Evolutionary conservation across 2,797 vertebrate species (phyloP).

Genomic region (Paramormyrops hopkinsi): DNA sequence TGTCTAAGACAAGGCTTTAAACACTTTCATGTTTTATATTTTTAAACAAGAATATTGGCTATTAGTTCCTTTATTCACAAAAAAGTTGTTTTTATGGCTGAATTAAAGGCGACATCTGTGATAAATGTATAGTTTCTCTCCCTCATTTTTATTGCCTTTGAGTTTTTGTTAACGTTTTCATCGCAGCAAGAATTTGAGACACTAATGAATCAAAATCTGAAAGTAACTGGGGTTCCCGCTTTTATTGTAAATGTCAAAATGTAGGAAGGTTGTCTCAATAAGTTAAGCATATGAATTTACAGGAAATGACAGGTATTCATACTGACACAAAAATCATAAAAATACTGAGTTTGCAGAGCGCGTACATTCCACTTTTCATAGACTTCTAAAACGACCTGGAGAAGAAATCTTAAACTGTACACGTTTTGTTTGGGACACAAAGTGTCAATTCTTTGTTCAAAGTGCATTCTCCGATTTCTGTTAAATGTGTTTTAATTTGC

Average conservation of each 20-base stretch:
- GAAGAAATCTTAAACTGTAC: background rate
- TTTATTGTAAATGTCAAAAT: conserved; percentile 5
- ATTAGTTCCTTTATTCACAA: background rate
- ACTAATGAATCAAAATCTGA: background rate
- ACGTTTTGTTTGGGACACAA: background rate
- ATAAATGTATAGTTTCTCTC: background rate
- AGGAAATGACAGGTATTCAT: background rate
- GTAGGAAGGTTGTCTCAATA: background rate
- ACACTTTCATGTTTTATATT: background rate
- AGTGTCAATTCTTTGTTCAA: conserved; percentile 15
- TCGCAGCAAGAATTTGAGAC: background rate
- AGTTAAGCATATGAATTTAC: background rate
- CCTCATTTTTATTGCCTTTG: background rate
- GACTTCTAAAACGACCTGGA: background rate
- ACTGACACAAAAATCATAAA: background rate
- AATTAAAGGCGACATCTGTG: background rate
- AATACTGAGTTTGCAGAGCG: background rate
- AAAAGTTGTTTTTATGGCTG: background rate
- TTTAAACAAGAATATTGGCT: background rate
- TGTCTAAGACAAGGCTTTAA: background rate
- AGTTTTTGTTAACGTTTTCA: background rate
- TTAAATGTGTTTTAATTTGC: background rate
- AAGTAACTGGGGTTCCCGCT: background rate
- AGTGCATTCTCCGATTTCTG: background rate
- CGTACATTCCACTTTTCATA: background rate